phyloP scores from a whole-genome alignment of 2,797 vertebrate species.

The Diglossa cyanea region DNA sequence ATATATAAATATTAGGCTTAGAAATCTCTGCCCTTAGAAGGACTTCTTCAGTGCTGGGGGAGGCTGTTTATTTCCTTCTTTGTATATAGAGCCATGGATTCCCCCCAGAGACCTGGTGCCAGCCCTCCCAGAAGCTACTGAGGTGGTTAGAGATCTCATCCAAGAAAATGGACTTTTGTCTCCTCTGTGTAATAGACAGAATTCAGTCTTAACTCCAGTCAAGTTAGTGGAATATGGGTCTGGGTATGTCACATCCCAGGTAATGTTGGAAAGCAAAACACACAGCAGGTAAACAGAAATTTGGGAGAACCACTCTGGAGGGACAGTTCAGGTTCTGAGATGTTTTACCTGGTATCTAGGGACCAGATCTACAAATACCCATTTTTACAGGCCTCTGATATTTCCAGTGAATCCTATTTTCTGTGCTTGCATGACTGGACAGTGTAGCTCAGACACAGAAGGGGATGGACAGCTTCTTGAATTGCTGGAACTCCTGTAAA shows the following conservation, averaged over 20 bases:
- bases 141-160: background rate
- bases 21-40: background rate
- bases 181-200: background rate
- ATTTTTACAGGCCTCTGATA: background rate
- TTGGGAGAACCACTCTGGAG: background rate
- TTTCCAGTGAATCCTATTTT: background rate
- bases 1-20: background rate
- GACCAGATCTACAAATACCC: background rate
- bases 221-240: background rate
- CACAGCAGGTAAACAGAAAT: background rate
- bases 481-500: background rate
- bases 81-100: background rate
- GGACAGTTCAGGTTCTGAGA: fast-evolving
- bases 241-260: background rate
- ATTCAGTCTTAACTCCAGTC: background rate
- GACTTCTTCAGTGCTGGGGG: background rate
- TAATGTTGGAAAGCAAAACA: background rate
- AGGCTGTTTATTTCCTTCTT: background rate
- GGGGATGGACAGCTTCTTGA: background rate
- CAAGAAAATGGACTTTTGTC: background rate
- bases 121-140: background rate
- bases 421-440: background rate
- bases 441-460: background rate
- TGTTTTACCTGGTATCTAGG: background rate
- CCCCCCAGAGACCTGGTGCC: background rate